A percentile compares a stretch with the other conserved stretches of the same genome.
Conservation (phyloP, 35 echinoderm and acorn worm genomes). For the Amphiura filiformis region DNA sequence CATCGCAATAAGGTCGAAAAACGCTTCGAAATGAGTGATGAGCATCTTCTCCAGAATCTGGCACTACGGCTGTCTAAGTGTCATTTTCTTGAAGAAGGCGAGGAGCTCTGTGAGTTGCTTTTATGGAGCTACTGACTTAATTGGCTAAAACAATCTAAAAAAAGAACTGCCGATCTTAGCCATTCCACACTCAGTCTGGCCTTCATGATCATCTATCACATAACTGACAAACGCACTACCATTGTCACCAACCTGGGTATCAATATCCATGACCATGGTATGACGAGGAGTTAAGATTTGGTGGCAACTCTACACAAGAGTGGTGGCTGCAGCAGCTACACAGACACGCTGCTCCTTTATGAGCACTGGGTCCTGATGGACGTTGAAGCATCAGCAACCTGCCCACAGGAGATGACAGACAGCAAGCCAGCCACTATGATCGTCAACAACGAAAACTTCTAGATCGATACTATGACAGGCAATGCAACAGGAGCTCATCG, state of each 20-base stretch:
- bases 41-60: too few species aligned
- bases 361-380: constrained; percentile 25
- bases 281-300: background rate
- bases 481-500: constrained; percentile 48
- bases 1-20: too few species aligned
- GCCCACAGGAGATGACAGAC: constrained; percentile 5
- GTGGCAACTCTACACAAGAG: constrained; percentile 24
- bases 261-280: constrained; percentile 9
- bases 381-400: constrained; percentile 29
- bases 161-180: too few species aligned
- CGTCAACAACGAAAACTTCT: constrained; percentile 39
- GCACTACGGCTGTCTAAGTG: too few species aligned
- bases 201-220: too few species aligned
- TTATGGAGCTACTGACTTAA: too few species aligned
- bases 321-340: constrained; percentile 38
- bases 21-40: too few species aligned
- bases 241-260: constrained; percentile 6
- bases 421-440: constrained; percentile 32
- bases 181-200: too few species aligned
- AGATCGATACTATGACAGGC: constrained; percentile 37
- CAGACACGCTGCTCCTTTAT: background rate
- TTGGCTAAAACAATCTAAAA: too few species aligned
- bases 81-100: too few species aligned
- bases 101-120: too few species aligned
- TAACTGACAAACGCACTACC: too few species aligned